Evolutionary conservation across 2,113 vertebrate genomes (phyloP).

Genomic region (Myiozetetes cayanensis): DNA sequence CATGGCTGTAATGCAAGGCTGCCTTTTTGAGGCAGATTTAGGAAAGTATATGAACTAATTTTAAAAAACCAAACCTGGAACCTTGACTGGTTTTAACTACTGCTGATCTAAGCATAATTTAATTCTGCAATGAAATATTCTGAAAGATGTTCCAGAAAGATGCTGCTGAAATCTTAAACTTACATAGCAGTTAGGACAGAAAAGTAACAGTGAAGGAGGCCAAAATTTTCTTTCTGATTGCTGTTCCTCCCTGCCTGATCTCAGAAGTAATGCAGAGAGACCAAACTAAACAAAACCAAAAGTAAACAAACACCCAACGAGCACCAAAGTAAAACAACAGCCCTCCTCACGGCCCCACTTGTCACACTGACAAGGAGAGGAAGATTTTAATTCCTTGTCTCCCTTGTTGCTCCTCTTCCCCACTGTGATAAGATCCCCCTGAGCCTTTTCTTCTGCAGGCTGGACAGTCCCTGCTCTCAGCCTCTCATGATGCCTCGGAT

Average conservation of each 20-base stretch:
- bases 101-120: background rate
- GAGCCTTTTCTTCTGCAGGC: background rate
- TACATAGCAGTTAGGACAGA: background rate
- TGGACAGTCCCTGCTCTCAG: background rate
- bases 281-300: background rate
- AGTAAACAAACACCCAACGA: background rate
- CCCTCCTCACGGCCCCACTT: background rate
- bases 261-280: background rate
- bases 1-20: background rate
- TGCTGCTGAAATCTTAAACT: background rate
- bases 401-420: background rate
- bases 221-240: background rate
- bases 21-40: background rate
- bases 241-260: background rate
- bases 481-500: background rate
- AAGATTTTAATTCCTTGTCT: background rate
- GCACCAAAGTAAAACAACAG: background rate
- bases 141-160: background rate
- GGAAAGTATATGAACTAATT: background rate
- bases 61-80: background rate
- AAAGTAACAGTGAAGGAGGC: background rate
- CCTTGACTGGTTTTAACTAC: background rate
- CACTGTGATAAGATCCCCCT: background rate
- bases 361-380: background rate
- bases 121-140: background rate